Base-by-base conservation (phyloP, 2,797 vertebrate species). In the Siniperca obscura region DNA sequence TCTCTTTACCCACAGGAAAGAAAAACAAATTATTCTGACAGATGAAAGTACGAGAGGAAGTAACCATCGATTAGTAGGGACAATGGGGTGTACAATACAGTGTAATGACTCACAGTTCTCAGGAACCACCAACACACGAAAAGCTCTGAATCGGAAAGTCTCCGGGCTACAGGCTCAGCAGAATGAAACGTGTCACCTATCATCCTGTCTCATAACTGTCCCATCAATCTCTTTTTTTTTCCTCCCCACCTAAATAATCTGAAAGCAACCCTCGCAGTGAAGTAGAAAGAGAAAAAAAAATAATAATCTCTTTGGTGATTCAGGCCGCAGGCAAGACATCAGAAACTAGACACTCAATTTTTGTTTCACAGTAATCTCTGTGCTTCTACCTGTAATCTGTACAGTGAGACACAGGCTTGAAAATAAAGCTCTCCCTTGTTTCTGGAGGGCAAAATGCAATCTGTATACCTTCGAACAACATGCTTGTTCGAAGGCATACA, bases 371-470 rank as follows among this genome's bases (percentile, higher is more conserved):
- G 84, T 80, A 62, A 90, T 87, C 78, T 85, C 78, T 57, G 62
- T 42, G 62, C 78, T 65, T 65, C 85, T 82, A 85, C 89, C 88
- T 86, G 83, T 84, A 88, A 86, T 87, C 85, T 86, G 86, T 68
- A 76, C 77, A 76, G 77, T 75, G 76, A 90, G 66, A 82, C 65
- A 10, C 10, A 12, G 81, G 78, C 80, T 74, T 2, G 13, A 67
- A 83, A 78, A 36, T 61, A 62, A 81, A 81, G 34, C 70, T 57
- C 74, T 77, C 64, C 38, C 48, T 53, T 67, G 73, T 86, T 88
- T 86, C 81, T 90, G 50, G 61, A 21, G 83, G 74, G 57, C 80
- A 84, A 60, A 68, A 81, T 69, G 81, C 75, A 74, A 83, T 89
- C 78, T 84, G 72, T 86, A 57, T 59, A 44, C 62, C 81, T 72